Evolutionary conservation across 2,888 invertebrate genomes (phyloP), one percentile per base, ranked within the genome.

Genomic region (Meta bourneti): DNA sequence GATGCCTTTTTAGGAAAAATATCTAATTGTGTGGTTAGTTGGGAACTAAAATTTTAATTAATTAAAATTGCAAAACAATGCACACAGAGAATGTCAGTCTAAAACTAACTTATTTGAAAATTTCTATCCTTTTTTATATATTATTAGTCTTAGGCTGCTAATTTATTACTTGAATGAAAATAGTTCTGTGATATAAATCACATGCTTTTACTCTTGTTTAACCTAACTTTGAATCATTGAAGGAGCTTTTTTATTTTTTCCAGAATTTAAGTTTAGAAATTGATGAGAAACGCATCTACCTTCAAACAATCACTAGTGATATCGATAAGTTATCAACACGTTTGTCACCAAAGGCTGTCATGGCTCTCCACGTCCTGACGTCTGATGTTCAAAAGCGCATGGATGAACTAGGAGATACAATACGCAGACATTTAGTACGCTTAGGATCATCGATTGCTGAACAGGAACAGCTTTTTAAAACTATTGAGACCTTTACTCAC

Each of bases 401-500:
- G 7, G 89, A 90, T 77, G 90, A 92, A n/a, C 70, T 92, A n/a
- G 89, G 80, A 6, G 92, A 93, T 51, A 48, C 13, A 6, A 77
- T 93, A 6, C 83, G 91, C 54, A 70, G 77, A 19, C 84, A 90
- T 11, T 48, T 88, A 48, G 85, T 89, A 7, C 79, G 79, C 5
- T 61, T 93, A 34, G 87, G 89, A 0, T 91, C 92, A 0, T 95
- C 98, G 49, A 95, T 97, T 87, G 97, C 97, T 95, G 98, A 98
- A 94, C 97, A 98, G 94, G 97, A 97, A 1, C 97, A 98, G 77
- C 97, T 98, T 94, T 48, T 93, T 2, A 91, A 88, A 81, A 87
- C 84, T 7, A 93, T 93, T 49, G 87, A 91, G 19, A 80, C 79
- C 8, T 92, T 93, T 69, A 90, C 69, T 9, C 72, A 79, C 34